Evolutionary conservation across 2,113 vertebrate species (phyloP), one percentile per base, ranked within the genome.

Genomic region (Fukomys damarensis): DNA sequence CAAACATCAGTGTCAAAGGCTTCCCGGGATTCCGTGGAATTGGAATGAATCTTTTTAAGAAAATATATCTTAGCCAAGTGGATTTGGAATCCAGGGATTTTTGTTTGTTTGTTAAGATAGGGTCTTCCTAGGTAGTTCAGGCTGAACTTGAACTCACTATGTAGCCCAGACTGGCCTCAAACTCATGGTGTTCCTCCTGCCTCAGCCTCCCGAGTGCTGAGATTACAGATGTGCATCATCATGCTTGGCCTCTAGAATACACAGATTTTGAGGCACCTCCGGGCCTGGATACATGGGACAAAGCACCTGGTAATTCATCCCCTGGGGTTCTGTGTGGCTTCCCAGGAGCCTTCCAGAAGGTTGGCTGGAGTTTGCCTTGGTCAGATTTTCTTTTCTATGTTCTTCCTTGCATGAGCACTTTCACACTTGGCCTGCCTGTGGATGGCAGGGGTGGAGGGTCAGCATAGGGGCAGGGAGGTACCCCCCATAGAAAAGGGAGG

Each of bases 11-110:
- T 89, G 93, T 94, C 86, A 85, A 86, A 94, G 82, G 56, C 87
- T 93, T 56, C 93, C 72, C 43, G 80, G 80, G 76, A 83, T 13
- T 56, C 77, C 28, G 17, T 49, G 59, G 59, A 89, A 84, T n/a
- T 94, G 83, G 38, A 93, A 77, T 41, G 87, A 41, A 80, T 70
- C 76, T 94, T 91, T 89, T 92, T 32, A 91, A 95, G 88, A 90
- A 95, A 96, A 93, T 17, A 56, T 49, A 61, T 88, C 93, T 89
- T 79, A 91, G 82, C 81, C 88, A 81, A 84, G 59, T 85, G 65
- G 54, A 52, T 94, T 87, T 93, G 41, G 70, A 92, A 38, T 66
- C 11, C 56, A 72, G 35, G 65, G 81, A 89, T 72, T 72, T 72
- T 41, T 41, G 11, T 41, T 43, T 28, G 43, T 43, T 74, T 28